phyloP scores from a whole-genome alignment of 2,797 vertebrate species.

The Cossypha polioptera region DNA sequence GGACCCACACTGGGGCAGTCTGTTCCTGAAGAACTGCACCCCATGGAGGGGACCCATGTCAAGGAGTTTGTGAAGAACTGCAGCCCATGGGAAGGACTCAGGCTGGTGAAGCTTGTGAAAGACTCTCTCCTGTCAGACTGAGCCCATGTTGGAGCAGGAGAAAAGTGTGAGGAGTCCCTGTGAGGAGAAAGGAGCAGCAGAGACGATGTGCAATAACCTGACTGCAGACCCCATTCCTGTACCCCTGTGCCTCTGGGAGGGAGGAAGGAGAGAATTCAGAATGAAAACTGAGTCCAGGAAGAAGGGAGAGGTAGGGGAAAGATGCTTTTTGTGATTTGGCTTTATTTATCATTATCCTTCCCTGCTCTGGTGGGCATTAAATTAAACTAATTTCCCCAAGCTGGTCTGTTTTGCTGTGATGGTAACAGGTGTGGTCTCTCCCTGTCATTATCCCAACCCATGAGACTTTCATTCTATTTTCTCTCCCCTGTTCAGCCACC shows the following conservation, averaged over 20 bases:
- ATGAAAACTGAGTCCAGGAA: neutral
- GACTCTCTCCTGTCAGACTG: neutral
- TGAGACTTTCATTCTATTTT: neutral
- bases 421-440: no score
- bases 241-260: neutral
- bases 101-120: neutral
- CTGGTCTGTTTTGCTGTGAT: neutral
- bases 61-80: neutral
- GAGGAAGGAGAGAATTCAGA: neutral
- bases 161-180: neutral
- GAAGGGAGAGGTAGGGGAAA: neutral
- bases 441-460: neutral
- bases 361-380: neutral
- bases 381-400: neutral
- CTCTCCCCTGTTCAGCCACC: neutral
- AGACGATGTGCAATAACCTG: accelerated
- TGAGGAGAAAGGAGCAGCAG: neutral
- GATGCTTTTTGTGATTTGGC: neutral
- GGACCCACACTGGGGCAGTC: neutral
- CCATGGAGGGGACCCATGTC: neutral
- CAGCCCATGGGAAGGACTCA: neutral
- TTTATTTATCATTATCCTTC: neutral
- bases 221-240: neutral
- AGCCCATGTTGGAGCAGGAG: neutral
- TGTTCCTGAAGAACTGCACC: neutral